Percentiles rank a stretch among this genome's conserved stretches.
phyloP scores from a whole-genome alignment of 1,140 invertebrate genomes.

The Copidosoma floridanum region DNA sequence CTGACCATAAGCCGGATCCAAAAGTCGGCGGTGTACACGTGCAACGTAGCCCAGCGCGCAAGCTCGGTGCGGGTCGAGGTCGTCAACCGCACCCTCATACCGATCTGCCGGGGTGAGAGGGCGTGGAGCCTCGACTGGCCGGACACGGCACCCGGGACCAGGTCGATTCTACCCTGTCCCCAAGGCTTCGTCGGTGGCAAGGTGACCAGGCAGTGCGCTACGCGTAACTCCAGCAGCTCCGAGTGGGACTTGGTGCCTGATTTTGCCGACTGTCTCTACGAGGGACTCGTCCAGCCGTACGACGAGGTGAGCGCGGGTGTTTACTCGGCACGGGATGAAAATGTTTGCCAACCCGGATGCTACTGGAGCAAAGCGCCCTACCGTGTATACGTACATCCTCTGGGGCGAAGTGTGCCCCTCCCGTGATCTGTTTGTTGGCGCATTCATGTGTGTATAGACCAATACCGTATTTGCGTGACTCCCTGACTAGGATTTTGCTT shows the following conservation, averaged over 20 bases:
- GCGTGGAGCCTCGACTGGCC: constrained; percentile 61
- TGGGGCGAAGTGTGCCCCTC: no score
- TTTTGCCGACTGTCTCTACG: constrained; percentile 69
- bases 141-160: constrained; percentile 62
- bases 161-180: constrained; percentile 63
- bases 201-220: constrained; percentile 59
- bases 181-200: constrained; percentile 52
- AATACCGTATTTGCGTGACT: no score
- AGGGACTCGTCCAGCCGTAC: constrained; percentile 64
- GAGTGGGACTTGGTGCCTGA: constrained; percentile 69
- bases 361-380: no score
- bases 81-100: constrained; percentile 59
- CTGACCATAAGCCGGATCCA: constrained; percentile 73
- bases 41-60: constrained; percentile 60
- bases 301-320: constrained; percentile 65
- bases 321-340: no score
- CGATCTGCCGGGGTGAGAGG: constrained; percentile 56
- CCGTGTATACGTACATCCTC: no score
- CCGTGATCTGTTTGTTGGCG: no score
- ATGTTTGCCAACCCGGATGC: no score
- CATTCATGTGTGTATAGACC: no score
- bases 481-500: no score
- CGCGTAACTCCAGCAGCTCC: constrained; percentile 62
- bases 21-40: constrained; percentile 66
- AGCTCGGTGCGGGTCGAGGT: constrained; percentile 63